Evolutionary conservation across 2,113 vertebrate genomes (phyloP).

Genomic region (Dasypus novemcinctus): DNA sequence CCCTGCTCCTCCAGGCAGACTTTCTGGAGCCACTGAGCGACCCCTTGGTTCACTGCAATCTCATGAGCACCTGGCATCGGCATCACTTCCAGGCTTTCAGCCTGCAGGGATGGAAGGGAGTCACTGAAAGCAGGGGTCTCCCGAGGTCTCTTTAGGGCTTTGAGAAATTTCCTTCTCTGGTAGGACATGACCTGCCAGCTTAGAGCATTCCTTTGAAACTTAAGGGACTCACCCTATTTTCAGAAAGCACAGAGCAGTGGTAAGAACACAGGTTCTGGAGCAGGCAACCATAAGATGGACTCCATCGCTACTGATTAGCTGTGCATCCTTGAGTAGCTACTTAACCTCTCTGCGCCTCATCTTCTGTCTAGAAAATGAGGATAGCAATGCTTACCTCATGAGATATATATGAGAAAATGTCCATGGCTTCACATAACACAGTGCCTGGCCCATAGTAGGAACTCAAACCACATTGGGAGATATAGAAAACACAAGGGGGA

Average conservation of each 20-base stretch:
- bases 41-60: background rate
- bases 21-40: background rate
- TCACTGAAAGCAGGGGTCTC: background rate
- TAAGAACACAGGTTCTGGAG: background rate
- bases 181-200: background rate
- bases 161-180: background rate
- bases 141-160: background rate
- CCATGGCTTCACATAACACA: background rate
- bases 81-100: background rate
- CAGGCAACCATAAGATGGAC: background rate
- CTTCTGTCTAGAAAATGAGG: background rate
- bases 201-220: background rate
- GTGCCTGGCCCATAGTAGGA: background rate
- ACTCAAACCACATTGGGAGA: background rate
- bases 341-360: slow-evolving; percentile 8
- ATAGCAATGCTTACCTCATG: background rate
- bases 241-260: background rate
- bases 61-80: background rate
- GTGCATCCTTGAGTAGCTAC: background rate
- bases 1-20: background rate
- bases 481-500: background rate
- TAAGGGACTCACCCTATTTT: background rate
- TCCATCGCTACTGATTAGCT: background rate
- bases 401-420: background rate
- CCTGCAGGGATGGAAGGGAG: background rate